A percentile compares a stretch with the other conserved stretches of the same genome.
Evolutionary conservation across 53 echinoderm and acorn worm genomes (phyloP).

Genomic region (Echinarachnius parma): DNA sequence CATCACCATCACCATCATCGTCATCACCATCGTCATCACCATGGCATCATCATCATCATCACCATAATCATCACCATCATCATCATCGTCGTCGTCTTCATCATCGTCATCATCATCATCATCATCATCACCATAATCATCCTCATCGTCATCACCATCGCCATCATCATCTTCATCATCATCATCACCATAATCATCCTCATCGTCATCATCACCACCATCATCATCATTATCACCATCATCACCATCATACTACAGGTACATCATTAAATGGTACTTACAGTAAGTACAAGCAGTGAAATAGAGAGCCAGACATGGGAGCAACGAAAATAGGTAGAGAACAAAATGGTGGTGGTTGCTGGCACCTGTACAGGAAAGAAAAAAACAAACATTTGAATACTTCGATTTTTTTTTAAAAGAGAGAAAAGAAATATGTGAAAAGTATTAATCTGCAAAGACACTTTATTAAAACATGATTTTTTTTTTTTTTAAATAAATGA

Average conservation of each 20-base stretch:
- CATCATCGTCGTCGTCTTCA: background rate
- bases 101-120: background rate
- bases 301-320: constrained; percentile 39
- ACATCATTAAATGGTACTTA: constrained; percentile 46
- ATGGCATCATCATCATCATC: background rate
- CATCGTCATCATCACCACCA: too few species aligned
- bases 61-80: too few species aligned
- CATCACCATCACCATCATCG: background rate
- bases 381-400: background rate
- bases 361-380: constrained; percentile 38
- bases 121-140: background rate
- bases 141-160: background rate
- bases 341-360: constrained; percentile 80
- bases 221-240: background rate
- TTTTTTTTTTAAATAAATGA: too few species aligned
- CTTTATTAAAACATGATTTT: too few species aligned
- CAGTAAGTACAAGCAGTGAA: constrained; percentile 54
- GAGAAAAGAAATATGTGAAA: background rate
- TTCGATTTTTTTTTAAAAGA: background rate
- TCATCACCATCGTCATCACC: background rate
- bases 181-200: background rate
- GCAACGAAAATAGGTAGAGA: constrained; percentile 60
- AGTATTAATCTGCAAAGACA: too few species aligned
- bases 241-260: background rate
- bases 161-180: background rate